Evolutionary conservation across 2,888 invertebrate species (phyloP).

Genomic region (Dysmachus trigonus): DNA sequence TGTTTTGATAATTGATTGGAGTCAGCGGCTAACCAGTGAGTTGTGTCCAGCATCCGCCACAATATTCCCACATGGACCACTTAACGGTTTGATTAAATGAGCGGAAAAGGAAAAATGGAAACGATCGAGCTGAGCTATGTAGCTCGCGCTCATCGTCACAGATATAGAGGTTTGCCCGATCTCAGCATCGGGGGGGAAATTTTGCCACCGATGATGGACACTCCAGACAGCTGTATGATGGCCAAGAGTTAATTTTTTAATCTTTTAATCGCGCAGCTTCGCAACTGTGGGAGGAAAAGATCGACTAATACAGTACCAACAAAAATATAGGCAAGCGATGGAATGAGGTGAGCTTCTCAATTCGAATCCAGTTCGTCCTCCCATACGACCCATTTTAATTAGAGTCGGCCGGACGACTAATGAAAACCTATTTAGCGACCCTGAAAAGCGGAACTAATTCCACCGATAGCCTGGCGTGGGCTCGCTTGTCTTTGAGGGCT

Average conservation of each 20-base stretch:
- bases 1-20: conserved; percentile 37
- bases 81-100: conserved; percentile 45
- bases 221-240: background rate
- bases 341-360: conserved; percentile 9
- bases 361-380: background rate
- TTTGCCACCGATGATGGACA: background rate
- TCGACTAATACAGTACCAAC: background rate
- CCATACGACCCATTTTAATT: conserved; percentile 33
- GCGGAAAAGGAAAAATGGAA: conserved; percentile 41
- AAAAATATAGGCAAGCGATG: background rate
- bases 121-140: background rate
- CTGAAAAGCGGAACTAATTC: conserved; percentile 38
- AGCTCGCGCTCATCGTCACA: background rate
- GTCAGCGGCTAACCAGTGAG: conserved; percentile 18
- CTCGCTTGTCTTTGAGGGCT: background rate
- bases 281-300: background rate
- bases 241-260: conserved; percentile 39
- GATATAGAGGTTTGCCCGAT: background rate
- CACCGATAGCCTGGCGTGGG: background rate
- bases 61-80: conserved; percentile 46
- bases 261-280: background rate
- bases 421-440: conserved; percentile 34
- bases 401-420: conserved; percentile 16
- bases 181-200: background rate
- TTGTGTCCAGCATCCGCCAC: conserved; percentile 43